Conservation (phyloP, 37 sponge, comb jelly and placozoan genomes). For the Chondrilla cf. caribensis region DNA sequence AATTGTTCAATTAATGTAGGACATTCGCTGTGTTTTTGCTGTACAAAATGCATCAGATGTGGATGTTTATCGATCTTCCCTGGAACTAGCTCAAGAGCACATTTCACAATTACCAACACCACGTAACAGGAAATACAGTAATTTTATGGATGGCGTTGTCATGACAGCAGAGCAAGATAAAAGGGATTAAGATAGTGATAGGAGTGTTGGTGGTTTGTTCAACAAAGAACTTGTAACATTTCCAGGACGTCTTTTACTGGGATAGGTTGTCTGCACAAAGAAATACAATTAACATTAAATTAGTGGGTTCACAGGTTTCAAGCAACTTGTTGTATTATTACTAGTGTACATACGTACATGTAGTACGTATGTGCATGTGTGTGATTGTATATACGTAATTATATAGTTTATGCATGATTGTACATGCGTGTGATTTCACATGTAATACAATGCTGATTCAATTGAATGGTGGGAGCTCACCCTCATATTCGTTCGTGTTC, state of each 20-base stretch:
- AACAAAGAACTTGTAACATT: slow-evolving; percentile 20
- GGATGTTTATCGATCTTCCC: neutral
- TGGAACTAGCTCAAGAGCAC: neutral
- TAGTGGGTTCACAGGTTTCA: no score
- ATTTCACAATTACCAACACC: neutral
- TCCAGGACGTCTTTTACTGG: slow-evolving; percentile 27
- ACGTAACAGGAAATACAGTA: neutral
- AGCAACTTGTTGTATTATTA: no score
- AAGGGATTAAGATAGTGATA: slow-evolving; percentile 33
- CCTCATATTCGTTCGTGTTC: slow-evolving; percentile 4
- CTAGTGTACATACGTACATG: no score
- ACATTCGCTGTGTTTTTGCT: no score
- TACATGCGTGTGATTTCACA: no score
- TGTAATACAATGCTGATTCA: no score
- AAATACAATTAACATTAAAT: neutral
- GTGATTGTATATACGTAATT: no score
- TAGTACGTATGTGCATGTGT: no score
- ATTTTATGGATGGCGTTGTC: neutral
- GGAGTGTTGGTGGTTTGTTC: slow-evolving; percentile 54
- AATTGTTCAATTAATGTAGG: no score
- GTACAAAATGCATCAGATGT: no score
- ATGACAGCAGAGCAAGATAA: neutral
- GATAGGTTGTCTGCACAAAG: neutral
- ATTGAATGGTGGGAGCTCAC: neutral
- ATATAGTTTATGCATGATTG: no score